A percentile compares a stretch with the other conserved stretches of the same genome.
phyloP scores from a whole-genome alignment of 53 echinoderm and acorn worm genomes.

The Echinometra lucunter region DNA sequence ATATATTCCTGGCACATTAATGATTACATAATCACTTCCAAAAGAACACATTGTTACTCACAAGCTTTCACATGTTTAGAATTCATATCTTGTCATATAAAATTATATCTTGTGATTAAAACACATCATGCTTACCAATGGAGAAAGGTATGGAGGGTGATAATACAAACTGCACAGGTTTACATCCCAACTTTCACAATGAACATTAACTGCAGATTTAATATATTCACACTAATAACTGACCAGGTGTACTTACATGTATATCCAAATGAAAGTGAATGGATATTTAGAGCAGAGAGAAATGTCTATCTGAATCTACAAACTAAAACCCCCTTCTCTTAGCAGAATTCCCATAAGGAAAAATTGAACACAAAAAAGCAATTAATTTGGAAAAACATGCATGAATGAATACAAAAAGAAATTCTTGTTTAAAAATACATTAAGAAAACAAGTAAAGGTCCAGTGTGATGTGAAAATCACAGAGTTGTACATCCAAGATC shows the following conservation, averaged over 20 bases:
- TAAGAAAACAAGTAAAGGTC: neutral
- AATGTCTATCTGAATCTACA: neutral
- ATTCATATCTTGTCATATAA: neutral
- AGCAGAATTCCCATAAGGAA: neutral
- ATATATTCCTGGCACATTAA: constrained; percentile 25
- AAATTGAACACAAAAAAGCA: neutral
- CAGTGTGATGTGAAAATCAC: neutral
- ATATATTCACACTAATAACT: neutral
- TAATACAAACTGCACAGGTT: constrained; percentile 4
- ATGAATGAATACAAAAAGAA: neutral
- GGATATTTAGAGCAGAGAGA: neutral
- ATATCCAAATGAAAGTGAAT: neutral
- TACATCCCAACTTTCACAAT: constrained; percentile 5
- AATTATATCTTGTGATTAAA: constrained; percentile 32
- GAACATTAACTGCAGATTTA: neutral
- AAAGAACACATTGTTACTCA: constrained; percentile 10
- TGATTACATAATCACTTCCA: constrained; percentile 34
- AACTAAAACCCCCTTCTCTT: neutral
- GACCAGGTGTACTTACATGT: neutral
- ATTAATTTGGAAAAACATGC: neutral
- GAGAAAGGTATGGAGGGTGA: neutral
- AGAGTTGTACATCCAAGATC: neutral
- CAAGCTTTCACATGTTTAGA: constrained; percentile 29
- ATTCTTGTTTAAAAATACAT: neutral
- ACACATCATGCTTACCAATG: neutral